These are phyloP conservation scores for Hirtodrosophila trivittata DNA, from an alignment of 2,888 invertebrate species.

Conservation along the genomic window DNA sequence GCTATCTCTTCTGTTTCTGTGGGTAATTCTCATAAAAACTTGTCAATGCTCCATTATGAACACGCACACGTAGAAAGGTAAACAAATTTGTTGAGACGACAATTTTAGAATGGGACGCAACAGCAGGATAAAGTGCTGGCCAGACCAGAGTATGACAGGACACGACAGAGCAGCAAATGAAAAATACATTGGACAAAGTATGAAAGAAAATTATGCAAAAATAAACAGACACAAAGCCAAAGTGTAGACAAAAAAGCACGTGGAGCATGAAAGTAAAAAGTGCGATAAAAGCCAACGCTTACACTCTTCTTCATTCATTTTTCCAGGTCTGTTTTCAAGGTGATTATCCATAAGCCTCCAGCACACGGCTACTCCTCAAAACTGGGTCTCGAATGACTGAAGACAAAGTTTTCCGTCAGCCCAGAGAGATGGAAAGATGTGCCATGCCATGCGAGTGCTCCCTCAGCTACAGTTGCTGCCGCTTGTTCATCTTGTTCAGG, in stretches of 20 bases:
- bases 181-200: slow-evolving; percentile 68
- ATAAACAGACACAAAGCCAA: slow-evolving; percentile 49
- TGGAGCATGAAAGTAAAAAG: slow-evolving; percentile 45
- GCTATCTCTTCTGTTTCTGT: neutral
- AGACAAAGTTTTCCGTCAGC: slow-evolving; percentile 66
- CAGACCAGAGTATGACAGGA: slow-evolving; percentile 5
- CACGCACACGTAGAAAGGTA: slow-evolving; percentile 55
- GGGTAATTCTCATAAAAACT: slow-evolving; percentile 40
- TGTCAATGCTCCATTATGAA: slow-evolving; percentile 41
- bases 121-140: slow-evolving; percentile 29
- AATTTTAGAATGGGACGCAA: slow-evolving; percentile 44
- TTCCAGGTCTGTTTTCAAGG: slow-evolving; percentile 57
- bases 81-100: slow-evolving; percentile 71
- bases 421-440: slow-evolving; percentile 53
- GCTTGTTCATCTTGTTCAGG: slow-evolving; percentile 35
- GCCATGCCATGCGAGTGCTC: slow-evolving; percentile 13
- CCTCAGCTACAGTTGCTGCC: slow-evolving; percentile 6
- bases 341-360: slow-evolving; percentile 73
- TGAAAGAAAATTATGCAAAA: slow-evolving; percentile 75
- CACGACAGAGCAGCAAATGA: slow-evolving; percentile 57
- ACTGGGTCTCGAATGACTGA: slow-evolving; percentile 54
- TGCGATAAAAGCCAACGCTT: slow-evolving; percentile 61
- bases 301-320: slow-evolving; percentile 5
- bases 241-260: slow-evolving; percentile 43
- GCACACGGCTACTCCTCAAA: slow-evolving; percentile 27